Evolutionary conservation across 1,140 invertebrate species (phyloP).

Genomic region (Drosophila subobscura): DNA sequence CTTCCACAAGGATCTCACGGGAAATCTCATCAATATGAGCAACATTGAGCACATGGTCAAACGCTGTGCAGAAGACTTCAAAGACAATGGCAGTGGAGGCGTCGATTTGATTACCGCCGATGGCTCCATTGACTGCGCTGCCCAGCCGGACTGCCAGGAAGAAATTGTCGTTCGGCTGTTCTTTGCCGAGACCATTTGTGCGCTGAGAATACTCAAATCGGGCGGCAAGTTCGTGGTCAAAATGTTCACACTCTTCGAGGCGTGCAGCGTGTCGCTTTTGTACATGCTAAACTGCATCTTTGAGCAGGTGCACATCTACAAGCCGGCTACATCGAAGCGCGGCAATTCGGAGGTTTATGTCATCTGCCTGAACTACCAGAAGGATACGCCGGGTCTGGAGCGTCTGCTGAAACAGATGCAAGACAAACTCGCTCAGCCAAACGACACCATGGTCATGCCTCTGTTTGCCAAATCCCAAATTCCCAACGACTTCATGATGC

Average conservation of each 20-base stretch:
- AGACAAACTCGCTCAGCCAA: conserved; percentile 73
- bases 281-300: conserved; percentile 90
- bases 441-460: conserved; percentile 79
- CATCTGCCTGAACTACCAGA: conserved; percentile 86
- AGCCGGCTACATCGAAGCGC: conserved; percentile 95
- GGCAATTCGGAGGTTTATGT: conserved; percentile 98
- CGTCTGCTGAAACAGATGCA: conserved; percentile 53
- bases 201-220: conserved; percentile 88
- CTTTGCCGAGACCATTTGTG: conserved; percentile 92
- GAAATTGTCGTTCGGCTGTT: conserved; percentile 89
- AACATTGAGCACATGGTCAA: conserved; percentile 87
- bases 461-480: conserved; percentile 87
- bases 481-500: conserved; percentile 87
- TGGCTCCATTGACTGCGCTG: conserved; percentile 95
- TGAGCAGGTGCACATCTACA: conserved; percentile 89
- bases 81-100: conserved; percentile 7
- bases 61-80: conserved; percentile 39
- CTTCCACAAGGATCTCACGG: conserved; percentile 93
- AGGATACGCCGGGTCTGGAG: conserved; percentile 20
- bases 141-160: conserved; percentile 94
- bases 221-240: conserved; percentile 94
- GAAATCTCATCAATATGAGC: conserved; percentile 89
- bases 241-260: conserved; percentile 96
- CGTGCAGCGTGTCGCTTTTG: conserved; percentile 90
- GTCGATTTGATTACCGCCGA: conserved; percentile 92